Conservation (phyloP, 2,797 vertebrate species). For the Danionella dracula region DNA sequence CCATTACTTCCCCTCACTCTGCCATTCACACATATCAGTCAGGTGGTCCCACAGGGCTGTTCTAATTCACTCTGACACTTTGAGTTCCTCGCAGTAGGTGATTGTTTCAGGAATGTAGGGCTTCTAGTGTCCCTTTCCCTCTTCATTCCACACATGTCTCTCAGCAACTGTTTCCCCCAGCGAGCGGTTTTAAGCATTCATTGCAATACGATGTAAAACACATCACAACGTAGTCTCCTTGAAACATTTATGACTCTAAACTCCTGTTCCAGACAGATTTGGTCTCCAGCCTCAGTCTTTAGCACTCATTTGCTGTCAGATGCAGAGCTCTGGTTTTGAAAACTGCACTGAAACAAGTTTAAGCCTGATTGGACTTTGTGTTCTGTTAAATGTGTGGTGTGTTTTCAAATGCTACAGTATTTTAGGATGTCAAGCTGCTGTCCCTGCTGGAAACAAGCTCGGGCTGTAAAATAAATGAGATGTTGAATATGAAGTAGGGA, state of each 20-base stretch:
- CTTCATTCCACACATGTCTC: background rate
- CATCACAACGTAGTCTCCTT: background rate
- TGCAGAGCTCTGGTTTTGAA: background rate
- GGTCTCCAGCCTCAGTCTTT: background rate
- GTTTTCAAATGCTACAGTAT: conserved; percentile 7
- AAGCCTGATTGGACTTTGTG: conserved; percentile 40
- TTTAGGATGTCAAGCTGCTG: conserved; percentile 6
- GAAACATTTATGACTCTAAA: conserved; percentile 18
- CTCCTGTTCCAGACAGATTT: background rate
- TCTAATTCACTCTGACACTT: conserved; percentile 16
- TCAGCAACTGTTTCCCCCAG: background rate
- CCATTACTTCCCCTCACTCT: conserved; percentile 6
- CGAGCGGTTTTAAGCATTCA: background rate
- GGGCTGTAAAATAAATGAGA: background rate
- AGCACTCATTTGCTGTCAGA: background rate
- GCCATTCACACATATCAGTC: conserved; percentile 19
- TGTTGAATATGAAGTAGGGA: conserved; percentile 11
- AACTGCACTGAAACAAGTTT: conserved; percentile 37
- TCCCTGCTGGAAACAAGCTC: conserved; percentile 9
- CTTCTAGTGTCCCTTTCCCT: background rate
- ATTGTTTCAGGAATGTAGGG: background rate
- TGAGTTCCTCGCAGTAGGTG: conserved; percentile 11
- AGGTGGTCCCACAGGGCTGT: background rate
- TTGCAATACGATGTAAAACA: conserved; percentile 3
- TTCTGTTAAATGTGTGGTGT: conserved; percentile 27